Evolutionary conservation across 2,113 vertebrate species (phyloP).

Genomic region (Cryptotis parvus): DNA sequence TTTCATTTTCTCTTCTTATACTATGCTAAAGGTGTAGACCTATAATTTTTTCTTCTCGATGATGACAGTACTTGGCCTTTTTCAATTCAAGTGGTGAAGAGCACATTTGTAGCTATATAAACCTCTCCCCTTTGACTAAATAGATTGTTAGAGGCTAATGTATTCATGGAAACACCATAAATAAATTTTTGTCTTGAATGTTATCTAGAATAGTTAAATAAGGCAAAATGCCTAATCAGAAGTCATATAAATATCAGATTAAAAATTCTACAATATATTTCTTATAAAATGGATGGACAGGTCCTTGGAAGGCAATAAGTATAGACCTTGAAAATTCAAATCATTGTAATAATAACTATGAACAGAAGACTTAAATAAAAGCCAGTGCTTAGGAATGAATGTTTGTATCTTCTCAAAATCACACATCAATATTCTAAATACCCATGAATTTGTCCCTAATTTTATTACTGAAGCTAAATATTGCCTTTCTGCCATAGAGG

Average conservation of each 20-base stretch:
- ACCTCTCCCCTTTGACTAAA: background rate
- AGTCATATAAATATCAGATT: conserved; percentile 41
- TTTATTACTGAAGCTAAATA: background rate
- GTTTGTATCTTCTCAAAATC: background rate
- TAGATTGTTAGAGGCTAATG: background rate
- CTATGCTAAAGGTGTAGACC: background rate
- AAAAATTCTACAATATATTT: conserved; percentile 48
- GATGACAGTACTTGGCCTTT: background rate
- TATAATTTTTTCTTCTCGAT: background rate
- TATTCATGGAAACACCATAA: background rate
- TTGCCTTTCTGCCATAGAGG: background rate
- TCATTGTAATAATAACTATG: background rate
- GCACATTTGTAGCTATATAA: background rate
- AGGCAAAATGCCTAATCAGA: conserved; percentile 15
- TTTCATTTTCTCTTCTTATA: background rate
- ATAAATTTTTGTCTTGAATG: background rate
- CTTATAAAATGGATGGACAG: conserved; percentile 32
- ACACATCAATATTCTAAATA: background rate
- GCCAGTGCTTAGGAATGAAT: background rate
- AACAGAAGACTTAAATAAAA: background rate
- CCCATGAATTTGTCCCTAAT: background rate
- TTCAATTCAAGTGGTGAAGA: background rate
- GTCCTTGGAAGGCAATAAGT: background rate
- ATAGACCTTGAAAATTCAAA: background rate
- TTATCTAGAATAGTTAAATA: background rate